These are phyloP conservation scores for Reticulitermes speratus DNA, from an alignment of 1,140 invertebrate genomes.

Conservation along the genomic window DNA sequence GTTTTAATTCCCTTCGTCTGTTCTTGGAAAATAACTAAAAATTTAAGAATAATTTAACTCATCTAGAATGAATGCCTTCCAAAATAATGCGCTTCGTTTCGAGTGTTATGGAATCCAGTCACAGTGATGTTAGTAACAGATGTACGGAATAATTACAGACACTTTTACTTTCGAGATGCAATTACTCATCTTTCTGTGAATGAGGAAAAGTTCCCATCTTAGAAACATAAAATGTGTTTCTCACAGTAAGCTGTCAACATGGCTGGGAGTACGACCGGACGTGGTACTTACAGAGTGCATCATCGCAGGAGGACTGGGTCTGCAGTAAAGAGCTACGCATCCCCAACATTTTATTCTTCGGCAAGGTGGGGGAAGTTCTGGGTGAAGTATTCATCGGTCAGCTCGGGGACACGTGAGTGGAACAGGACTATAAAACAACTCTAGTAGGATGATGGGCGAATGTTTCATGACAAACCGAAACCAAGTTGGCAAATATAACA, in stretches of 20 bases:
- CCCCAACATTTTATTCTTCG: slow-evolving; percentile 52
- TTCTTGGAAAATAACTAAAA: no score
- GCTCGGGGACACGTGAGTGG: slow-evolving; percentile 54
- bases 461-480: no score
- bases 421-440: slow-evolving; percentile 38
- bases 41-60: no score
- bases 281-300: slow-evolving; percentile 50
- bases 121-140: no score
- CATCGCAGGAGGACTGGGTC: slow-evolving; percentile 55
- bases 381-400: slow-evolving; percentile 54
- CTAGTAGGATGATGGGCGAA: no score
- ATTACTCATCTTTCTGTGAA: neutral
- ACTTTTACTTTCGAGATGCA: neutral
- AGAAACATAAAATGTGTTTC: neutral
- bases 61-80: no score
- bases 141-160: no score
- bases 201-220: neutral
- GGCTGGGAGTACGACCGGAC: slow-evolving; percentile 55
- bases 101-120: no score
- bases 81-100: no score
- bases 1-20: no score
- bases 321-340: slow-evolving; percentile 53
- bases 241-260: slow-evolving; percentile 47
- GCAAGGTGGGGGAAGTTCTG: slow-evolving; percentile 52
- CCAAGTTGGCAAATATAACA: no score